These are phyloP conservation scores for Agrypnus murinus DNA, from an alignment of 2,888 invertebrate species.

Conservation along the genomic window DNA sequence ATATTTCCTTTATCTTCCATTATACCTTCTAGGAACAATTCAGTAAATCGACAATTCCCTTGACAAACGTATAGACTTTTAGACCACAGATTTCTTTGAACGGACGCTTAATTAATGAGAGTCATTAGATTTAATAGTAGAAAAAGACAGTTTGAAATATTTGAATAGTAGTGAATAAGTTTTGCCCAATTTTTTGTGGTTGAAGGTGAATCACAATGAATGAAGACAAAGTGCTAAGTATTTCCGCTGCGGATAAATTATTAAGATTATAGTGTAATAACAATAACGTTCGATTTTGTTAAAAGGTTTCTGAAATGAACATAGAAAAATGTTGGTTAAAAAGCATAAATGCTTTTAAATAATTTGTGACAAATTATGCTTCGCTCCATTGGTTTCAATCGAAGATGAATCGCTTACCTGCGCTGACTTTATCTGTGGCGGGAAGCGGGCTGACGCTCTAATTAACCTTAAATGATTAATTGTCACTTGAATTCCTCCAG, in stretches of 20 bases:
- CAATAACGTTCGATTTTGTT: background rate
- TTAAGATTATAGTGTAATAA: conserved; percentile 8
- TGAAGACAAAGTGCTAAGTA: conserved; percentile 32
- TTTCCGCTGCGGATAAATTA: conserved; percentile 37
- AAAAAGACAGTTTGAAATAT: conserved; percentile 50
- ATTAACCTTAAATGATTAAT: conserved; percentile 62
- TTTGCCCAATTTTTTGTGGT: conserved; percentile 43
- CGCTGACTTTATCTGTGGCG: conserved; percentile 55
- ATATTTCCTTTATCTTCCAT: conserved; percentile 19
- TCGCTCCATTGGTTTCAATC: conserved; percentile 58
- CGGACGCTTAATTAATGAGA: conserved; percentile 52
- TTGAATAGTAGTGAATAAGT: conserved; percentile 42
- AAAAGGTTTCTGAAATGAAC: background rate
- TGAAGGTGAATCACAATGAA: conserved; percentile 31
- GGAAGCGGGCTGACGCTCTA: conserved; percentile 56
- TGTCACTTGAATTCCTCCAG: conserved; percentile 57
- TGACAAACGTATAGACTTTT: conserved; percentile 17
- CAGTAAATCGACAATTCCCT: conserved; percentile 38
- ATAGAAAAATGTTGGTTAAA: background rate
- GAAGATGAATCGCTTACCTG: conserved; percentile 60
- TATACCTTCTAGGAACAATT: conserved; percentile 42
- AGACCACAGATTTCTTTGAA: conserved; percentile 48
- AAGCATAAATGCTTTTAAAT: conserved; percentile 50
- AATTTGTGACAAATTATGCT: conserved; percentile 61
- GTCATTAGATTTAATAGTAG: conserved; percentile 53